Evolutionary conservation across 1,140 invertebrate species (phyloP), one percentile per base, ranked within the genome.

Genomic region (Ectropis grisescens): DNA sequence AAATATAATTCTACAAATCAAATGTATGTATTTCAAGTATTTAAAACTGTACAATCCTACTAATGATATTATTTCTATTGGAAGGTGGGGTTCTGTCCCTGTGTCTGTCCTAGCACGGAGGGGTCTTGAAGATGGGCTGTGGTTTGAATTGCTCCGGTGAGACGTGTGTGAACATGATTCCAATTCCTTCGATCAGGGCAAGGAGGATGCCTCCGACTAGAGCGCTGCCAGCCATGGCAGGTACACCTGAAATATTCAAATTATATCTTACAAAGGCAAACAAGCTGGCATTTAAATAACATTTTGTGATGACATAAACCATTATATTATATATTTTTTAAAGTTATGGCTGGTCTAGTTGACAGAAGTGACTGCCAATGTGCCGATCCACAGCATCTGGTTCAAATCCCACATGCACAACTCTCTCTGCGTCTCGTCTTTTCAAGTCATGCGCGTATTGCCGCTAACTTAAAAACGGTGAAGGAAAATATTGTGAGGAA

Each of bases 181-280:
- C 94, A 47, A 98, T 89, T 38, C 97, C 97, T 88, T 99, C 97
- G 51, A 99, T 99, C 40, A 99, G 83, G 22, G 95, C 96, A 34
- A 99, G 82, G 15, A 99, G 84, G 29, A 98, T 89, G 40, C 96
- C 97, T 33, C 97, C 97, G 44, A 99, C 93, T 13, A 98, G 82
- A 9, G 96, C 97, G 83, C 95, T 98, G 2, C 94, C 96, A 40
- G 93, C 88, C 95, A 99, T 99, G 0, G 96, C 93, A 31, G 90
- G 91, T n/a, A 90, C 75, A 62, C 85, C 84, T 85, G 47, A 31
- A 70, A 19, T n/a, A n/a, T n/a, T n/a, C n/a, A n/a, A n/a, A n/a
- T n/a, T n/a, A n/a, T n/a, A n/a, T n/a, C n/a, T n/a, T 25, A 7
- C 11, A 60, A 33, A 41, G 10, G 35, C 14, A 82, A 27, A 10